Evolutionary conservation across 2,797 vertebrate species (phyloP).

Genomic region (Chelidonichthys spinosus): DNA sequence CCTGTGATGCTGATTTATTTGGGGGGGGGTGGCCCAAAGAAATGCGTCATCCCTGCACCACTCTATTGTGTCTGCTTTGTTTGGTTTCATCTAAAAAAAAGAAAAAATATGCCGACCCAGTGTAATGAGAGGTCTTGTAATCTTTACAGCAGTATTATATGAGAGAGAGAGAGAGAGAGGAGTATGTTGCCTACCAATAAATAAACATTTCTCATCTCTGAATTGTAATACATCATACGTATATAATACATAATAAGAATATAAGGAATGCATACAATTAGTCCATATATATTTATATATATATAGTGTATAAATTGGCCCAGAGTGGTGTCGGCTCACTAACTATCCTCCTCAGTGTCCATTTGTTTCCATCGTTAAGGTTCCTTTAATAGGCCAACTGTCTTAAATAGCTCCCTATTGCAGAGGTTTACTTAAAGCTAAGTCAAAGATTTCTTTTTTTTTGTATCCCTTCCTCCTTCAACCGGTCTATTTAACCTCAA

Average conservation of each 20-base stretch:
- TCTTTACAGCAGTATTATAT: too few species aligned
- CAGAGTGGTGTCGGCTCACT: conserved; percentile 55
- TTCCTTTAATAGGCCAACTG: conserved; percentile 64
- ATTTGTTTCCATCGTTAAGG: conserved; percentile 64
- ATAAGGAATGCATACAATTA: conserved; percentile 60
- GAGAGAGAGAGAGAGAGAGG: background rate
- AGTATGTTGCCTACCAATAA: background rate
- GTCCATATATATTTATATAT: background rate
- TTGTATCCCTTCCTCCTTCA: conserved; percentile 9
- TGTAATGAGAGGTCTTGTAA: background rate
- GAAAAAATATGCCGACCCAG: background rate
- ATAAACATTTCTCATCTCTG: too few species aligned
- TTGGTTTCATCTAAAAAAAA: background rate
- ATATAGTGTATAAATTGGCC: conserved; percentile 61
- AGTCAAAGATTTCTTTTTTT: conserved; percentile 34
- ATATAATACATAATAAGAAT: too few species aligned
- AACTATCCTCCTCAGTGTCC: conserved; percentile 56
- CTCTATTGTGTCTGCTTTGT: background rate
- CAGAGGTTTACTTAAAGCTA: conserved; percentile 51
- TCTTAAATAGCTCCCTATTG: conserved; percentile 51
- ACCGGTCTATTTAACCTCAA: conserved; percentile 57
- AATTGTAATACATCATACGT: too few species aligned
- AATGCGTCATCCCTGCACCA: too few species aligned
- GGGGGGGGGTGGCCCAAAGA: too few species aligned
- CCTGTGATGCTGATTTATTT: too few species aligned